Evolutionary conservation across 2,888 invertebrate species (phyloP).

Genomic region (Siphonodentalium dalli): DNA sequence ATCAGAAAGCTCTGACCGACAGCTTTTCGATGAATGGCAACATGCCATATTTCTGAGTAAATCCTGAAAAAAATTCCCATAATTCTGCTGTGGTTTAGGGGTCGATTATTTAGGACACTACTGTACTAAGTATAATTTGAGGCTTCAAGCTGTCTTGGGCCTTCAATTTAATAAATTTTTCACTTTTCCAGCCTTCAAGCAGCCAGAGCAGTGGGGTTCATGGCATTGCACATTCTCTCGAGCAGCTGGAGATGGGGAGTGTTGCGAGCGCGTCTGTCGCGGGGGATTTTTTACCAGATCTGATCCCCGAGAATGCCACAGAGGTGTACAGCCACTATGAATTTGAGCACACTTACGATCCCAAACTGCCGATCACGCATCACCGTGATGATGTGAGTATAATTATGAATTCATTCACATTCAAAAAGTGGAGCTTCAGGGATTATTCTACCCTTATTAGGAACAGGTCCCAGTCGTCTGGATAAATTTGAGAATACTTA

Average conservation of each 20-base stretch:
- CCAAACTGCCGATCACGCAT: slow-evolving; percentile 48
- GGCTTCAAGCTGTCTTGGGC: too few species aligned
- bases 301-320: slow-evolving; percentile 48
- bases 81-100: too few species aligned
- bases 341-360: slow-evolving; percentile 46
- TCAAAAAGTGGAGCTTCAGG: not conserved
- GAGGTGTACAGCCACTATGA: slow-evolving; percentile 54
- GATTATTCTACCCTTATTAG: not conserved
- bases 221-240: slow-evolving; percentile 28
- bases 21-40: too few species aligned
- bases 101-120: too few species aligned
- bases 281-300: slow-evolving; percentile 44
- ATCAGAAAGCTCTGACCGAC: too few species aligned
- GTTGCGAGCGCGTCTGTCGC: slow-evolving; percentile 36
- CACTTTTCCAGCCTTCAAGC: too few species aligned
- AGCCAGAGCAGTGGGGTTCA: too few species aligned
- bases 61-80: too few species aligned
- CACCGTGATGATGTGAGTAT: slow-evolving; percentile 45
- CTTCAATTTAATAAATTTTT: too few species aligned
- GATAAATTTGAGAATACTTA: not conserved
- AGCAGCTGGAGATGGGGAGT: slow-evolving; percentile 47
- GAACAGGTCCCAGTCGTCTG: not conserved
- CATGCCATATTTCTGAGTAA: too few species aligned
- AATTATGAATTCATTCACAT: not conserved
- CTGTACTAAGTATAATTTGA: too few species aligned